A percentile compares a stretch with the other conserved stretches of the same genome.
phyloP scores from a whole-genome alignment of 30 jellyfish, hydroid and myxozoan species.

The Hydractinia symbiolongicarpus region DNA sequence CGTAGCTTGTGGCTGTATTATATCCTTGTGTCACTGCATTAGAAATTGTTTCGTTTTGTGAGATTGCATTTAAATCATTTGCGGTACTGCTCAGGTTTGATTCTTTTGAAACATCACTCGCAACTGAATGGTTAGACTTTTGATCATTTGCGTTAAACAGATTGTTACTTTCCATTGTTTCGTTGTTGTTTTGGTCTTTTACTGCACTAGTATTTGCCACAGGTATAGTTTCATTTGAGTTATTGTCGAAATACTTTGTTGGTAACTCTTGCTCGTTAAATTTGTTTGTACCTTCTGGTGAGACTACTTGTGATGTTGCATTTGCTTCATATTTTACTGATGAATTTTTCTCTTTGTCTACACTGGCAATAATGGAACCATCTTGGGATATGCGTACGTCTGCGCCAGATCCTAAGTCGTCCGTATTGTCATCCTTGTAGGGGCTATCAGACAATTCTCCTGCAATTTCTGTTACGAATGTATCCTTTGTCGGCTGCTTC shows the following conservation, averaged over 20 bases:
- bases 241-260: neutral
- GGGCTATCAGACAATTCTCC: neutral
- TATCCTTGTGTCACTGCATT: too few relatives aligned
- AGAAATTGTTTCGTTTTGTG: too few relatives aligned
- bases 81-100: too few relatives aligned
- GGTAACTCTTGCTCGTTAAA: slow-evolving; percentile 2
- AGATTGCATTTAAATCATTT: too few relatives aligned
- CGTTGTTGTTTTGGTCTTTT: too few relatives aligned
- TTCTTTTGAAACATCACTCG: too few relatives aligned
- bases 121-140: too few relatives aligned
- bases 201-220: too few relatives aligned
- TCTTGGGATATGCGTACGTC: slow-evolving; percentile 5
- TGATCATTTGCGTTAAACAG: too few relatives aligned
- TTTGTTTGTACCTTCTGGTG: neutral
- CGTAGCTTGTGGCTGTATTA: too few relatives aligned
- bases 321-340: neutral
- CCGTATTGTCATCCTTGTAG: neutral
- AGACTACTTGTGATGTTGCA: neutral
- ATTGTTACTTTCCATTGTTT: too few relatives aligned
- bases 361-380: neutral
- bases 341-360: neutral
- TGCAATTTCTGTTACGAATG: neutral
- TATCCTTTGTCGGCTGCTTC: neutral
- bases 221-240: too few relatives aligned
- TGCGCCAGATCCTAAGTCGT: slow-evolving; percentile 5